Evolutionary conservation across 2,888 invertebrate genomes (phyloP).

Genomic region (Asteroscopus sphinx): DNA sequence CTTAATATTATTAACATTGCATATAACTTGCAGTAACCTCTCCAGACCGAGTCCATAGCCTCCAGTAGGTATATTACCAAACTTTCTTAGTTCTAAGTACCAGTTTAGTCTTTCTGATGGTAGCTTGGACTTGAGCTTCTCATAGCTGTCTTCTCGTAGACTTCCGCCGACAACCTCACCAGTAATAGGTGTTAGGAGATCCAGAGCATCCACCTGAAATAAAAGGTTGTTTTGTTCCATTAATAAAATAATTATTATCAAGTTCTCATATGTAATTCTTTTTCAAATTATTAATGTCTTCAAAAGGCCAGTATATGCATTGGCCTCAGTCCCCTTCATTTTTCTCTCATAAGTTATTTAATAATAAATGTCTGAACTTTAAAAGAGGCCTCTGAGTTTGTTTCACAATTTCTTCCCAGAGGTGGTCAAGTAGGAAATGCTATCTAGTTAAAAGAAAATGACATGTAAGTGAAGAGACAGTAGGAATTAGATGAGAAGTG

Average conservation of each 20-base stretch:
- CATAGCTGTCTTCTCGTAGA: slow-evolving; percentile 95
- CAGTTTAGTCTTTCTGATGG: slow-evolving; percentile 92
- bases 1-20: slow-evolving; percentile 96
- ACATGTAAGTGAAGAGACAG: too few species aligned
- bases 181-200: slow-evolving; percentile 95
- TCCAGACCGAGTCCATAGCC: slow-evolving; percentile 99
- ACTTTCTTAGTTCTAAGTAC: slow-evolving; percentile 97
- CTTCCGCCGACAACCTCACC: slow-evolving; percentile 99
- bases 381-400: too few species aligned
- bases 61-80: slow-evolving; percentile 96
- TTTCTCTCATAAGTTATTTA: too few species aligned
- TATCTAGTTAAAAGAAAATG: too few species aligned
- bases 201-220: slow-evolving; percentile 94
- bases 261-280: too few species aligned
- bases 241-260: not conserved
- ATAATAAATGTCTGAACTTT: too few species aligned
- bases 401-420: too few species aligned
- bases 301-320: too few species aligned
- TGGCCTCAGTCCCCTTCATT: too few species aligned
- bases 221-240: slow-evolving; percentile 8
- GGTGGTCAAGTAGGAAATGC: too few species aligned
- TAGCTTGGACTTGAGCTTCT: slow-evolving; percentile 90
- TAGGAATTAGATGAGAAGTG: too few species aligned
- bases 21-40: slow-evolving; percentile 95
- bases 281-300: too few species aligned